Evolutionary conservation across 2,888 invertebrate genomes (phyloP), one percentile per base, ranked within the genome.

Genomic region (Caenorhabditis angaria): DNA sequence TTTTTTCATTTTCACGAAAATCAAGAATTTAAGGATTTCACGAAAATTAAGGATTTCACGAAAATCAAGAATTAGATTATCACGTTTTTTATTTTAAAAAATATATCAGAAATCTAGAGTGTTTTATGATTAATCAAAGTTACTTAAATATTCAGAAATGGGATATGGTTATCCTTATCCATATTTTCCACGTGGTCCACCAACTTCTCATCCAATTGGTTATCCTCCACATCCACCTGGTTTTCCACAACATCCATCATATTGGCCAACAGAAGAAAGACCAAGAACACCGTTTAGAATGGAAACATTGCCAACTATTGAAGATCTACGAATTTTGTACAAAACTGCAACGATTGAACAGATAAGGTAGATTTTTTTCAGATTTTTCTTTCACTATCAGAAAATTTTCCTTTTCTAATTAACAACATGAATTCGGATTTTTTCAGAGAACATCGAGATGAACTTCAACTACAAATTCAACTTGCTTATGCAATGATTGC

Each of bases 311-410:
- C 69, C 69, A 18, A 18, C 61, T 0, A 29, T 24, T 8, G 64
- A 61, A 8, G 24, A 32, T 2, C 47, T 69, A 4, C 12, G 27
- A 0, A 50, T 35, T 6, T 35, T 69, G 8, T 69, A 69, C 41
- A 51, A 55, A n/a, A 63, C 50, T 32, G 50, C 60, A 3, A 51
- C 64, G 5, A 10, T 63, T 6, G 51, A 64, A 22, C 69, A 69
- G 28, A 27, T 69, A 3, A 32, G 2, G 68, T 68, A 18, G 59
- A 59, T 57, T 57, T 18, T 35, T 35, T 59, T 41, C n/a, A n/a
- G n/a, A n/a, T n/a, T n/a, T n/a, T n/a, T n/a, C n/a, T n/a, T n/a
- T n/a, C n/a, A n/a, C n/a, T n/a, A n/a, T n/a, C 28, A 28, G 28
- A 29, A 20, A 41, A n/a, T 41, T 24, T n/a, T 18, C 27, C 27